Evolutionary conservation across 1,140 invertebrate species (phyloP).

Genomic region (Oscheius sp.): DNA sequence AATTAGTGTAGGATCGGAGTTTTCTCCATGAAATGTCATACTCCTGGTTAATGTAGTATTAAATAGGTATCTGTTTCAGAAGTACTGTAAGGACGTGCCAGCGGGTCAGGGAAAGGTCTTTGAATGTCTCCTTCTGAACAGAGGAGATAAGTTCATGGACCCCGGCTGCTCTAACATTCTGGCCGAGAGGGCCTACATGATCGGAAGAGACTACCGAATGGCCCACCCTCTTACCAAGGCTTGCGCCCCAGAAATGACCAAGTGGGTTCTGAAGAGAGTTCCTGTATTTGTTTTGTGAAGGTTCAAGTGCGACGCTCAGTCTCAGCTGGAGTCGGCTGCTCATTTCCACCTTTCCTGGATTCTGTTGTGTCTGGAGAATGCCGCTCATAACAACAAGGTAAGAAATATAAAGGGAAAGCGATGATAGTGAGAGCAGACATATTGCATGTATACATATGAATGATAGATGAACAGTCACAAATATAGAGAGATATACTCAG

Average conservation of each 20-base stretch:
- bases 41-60: background rate
- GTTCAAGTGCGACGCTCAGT: slow-evolving; percentile 53
- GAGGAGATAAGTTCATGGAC: slow-evolving; percentile 67
- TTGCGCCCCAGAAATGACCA: slow-evolving; percentile 84
- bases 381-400: slow-evolving; percentile 70
- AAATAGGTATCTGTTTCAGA: slow-evolving; percentile 21
- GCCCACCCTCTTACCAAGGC: slow-evolving; percentile 81
- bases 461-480: too few relatives aligned
- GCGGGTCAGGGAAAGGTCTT: slow-evolving; percentile 76
- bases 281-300: background rate
- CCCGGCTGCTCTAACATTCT: slow-evolving; percentile 76
- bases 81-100: slow-evolving; percentile 64
- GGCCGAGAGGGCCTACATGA: slow-evolving; percentile 77
- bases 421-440: too few relatives aligned
- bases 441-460: too few relatives aligned
- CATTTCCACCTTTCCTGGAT: slow-evolving; percentile 74
- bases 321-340: slow-evolving; percentile 54
- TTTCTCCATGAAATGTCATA: background rate
- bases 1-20: background rate
- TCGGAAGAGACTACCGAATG: slow-evolving; percentile 84
- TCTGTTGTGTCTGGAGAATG: slow-evolving; percentile 84
- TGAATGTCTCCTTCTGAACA: slow-evolving; percentile 84
- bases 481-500: too few relatives aligned
- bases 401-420: too few relatives aligned
- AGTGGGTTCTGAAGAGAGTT: slow-evolving; percentile 67